These are phyloP conservation scores for Rallus limicola DNA, from an alignment of 2,113 vertebrate species.

Conservation along the genomic window DNA sequence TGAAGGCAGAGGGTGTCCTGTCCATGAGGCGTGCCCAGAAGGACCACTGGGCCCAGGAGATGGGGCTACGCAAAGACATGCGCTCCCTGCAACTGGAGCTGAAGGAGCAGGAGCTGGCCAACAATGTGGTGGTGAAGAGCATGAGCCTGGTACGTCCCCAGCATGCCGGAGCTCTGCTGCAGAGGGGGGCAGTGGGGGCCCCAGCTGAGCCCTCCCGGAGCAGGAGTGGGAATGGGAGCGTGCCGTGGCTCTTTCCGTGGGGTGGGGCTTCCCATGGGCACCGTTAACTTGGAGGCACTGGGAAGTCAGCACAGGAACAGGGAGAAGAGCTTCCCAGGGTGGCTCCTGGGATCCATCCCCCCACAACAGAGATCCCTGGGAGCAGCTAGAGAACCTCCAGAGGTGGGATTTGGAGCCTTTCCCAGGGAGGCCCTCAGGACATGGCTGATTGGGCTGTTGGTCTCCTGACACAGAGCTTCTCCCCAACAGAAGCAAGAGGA, in stretches of 20 bases:
- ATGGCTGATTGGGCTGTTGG: background rate
- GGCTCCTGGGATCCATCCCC: background rate
- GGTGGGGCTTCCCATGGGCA: background rate
- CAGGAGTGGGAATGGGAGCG: background rate
- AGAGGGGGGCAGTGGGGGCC: background rate
- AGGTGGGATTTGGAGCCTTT: background rate
- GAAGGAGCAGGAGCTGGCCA: constrained; percentile 83
- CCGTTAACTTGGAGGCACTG: background rate
- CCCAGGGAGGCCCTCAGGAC: background rate
- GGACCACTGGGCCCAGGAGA: constrained; percentile 81
- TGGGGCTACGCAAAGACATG: constrained; percentile 70
- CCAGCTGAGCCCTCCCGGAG: background rate
- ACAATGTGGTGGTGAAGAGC: constrained; percentile 77
- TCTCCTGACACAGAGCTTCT: background rate
- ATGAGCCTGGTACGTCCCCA: constrained; percentile 77
- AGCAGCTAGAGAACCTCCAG: background rate
- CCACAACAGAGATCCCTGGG: background rate
- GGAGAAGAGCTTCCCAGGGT: background rate
- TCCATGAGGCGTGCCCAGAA: constrained; percentile 77
- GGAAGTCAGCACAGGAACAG: background rate
- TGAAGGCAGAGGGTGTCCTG: constrained; percentile 75
- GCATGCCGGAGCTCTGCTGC: background rate
- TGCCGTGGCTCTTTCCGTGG: background rate
- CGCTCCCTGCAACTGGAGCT: constrained; percentile 71
- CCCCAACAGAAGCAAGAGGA: constrained; percentile 86